A percentile compares a stretch with the other conserved stretches of the same genome.
phyloP scores from a whole-genome alignment of 2,888 invertebrate species.

The Pammene fasciana region DNA sequence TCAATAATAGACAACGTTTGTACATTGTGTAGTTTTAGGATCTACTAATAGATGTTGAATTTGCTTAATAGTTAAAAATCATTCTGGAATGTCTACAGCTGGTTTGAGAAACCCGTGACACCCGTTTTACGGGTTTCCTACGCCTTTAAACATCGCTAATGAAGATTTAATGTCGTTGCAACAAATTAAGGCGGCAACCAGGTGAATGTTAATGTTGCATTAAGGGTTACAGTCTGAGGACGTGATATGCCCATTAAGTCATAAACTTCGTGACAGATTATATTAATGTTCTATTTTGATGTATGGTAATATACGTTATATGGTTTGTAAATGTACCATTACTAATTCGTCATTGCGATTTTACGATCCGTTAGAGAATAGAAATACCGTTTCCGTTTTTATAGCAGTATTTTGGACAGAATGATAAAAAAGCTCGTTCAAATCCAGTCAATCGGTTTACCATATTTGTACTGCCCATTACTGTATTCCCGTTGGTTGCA shows the following conservation, averaged over 20 bases:
- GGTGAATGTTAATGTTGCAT: constrained; percentile 40
- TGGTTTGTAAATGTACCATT: constrained; percentile 13
- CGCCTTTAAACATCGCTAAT: constrained; percentile 33
- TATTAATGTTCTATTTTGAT: constrained; percentile 31
- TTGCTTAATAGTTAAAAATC: not conserved
- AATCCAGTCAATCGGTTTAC: not conserved
- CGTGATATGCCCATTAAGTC: constrained; percentile 42
- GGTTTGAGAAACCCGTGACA: not conserved
- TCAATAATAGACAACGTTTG: too few species aligned
- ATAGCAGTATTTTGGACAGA: not conserved
- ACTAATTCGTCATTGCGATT: not conserved
- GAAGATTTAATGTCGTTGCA: constrained; percentile 41
- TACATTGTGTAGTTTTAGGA: too few species aligned
- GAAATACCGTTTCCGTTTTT: not conserved
- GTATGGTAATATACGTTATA: constrained; percentile 15
- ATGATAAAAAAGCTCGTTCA: not conserved
- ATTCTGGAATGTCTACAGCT: not conserved
- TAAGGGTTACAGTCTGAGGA: constrained; percentile 37
- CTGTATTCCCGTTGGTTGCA: too few species aligned
- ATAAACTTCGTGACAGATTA: constrained; percentile 38
- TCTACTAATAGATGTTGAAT: too few species aligned
- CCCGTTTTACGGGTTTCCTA: constrained; percentile 27
- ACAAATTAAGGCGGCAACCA: constrained; percentile 39
- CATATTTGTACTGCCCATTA: too few species aligned
- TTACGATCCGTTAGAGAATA: not conserved